A percentile compares a stretch with the other conserved stretches of the same genome.
Conservation (phyloP, 2,888 invertebrate genomes). For the Acronicta aceris region DNA sequence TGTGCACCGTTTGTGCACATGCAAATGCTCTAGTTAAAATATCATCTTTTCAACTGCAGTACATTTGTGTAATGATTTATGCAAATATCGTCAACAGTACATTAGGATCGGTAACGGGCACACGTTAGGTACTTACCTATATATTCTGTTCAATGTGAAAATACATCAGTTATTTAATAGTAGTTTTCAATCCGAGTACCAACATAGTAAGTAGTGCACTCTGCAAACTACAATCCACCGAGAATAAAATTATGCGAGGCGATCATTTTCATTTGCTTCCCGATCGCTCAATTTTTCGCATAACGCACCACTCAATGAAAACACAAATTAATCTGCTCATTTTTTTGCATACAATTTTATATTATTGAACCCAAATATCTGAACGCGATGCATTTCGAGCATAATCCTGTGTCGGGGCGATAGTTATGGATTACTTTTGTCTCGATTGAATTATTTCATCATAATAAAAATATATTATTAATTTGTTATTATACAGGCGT, state of each 20-base stretch:
- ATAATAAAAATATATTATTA: constrained; percentile 73
- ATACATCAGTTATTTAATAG: constrained; percentile 51
- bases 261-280: constrained; percentile 86
- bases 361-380: constrained; percentile 85
- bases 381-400: constrained; percentile 77
- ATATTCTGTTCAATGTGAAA: constrained; percentile 45
- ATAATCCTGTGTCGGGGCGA: constrained; percentile 82
- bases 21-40: constrained; percentile 55
- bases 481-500: constrained; percentile 59
- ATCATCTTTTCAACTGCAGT: constrained; percentile 52
- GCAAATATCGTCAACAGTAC: constrained; percentile 47
- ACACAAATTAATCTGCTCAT: constrained; percentile 89
- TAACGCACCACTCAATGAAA: constrained; percentile 87
- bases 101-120: constrained; percentile 39
- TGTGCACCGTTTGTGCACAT: constrained; percentile 40
- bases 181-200: constrained; percentile 41
- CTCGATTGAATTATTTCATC: constrained; percentile 81
- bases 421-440: constrained; percentile 84
- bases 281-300: constrained; percentile 87
- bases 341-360: constrained; percentile 88
- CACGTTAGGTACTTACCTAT: constrained; percentile 30
- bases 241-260: constrained; percentile 79
- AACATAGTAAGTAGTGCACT: constrained; percentile 63
- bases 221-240: constrained; percentile 75
- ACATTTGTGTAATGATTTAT: constrained; percentile 56